Conservation (phyloP, 1,140 invertebrate species). For the Aphaenogaster ashmeadi region DNA sequence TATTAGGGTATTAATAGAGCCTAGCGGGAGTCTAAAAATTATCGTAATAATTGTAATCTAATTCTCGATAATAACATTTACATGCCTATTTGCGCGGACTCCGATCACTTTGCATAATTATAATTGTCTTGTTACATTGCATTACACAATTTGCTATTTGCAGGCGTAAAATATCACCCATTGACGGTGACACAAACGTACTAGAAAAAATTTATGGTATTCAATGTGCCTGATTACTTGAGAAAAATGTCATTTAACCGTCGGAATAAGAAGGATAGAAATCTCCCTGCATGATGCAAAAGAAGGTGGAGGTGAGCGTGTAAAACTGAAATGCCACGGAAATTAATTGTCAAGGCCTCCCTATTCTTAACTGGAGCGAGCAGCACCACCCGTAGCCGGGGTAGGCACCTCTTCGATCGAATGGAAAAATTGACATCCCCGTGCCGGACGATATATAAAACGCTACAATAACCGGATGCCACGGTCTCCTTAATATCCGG, state of each 20-base stretch:
- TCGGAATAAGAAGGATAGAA: background rate
- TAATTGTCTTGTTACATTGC: background rate
- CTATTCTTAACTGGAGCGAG: background rate
- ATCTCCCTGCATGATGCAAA: background rate
- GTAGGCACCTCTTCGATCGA: constrained; percentile 15
- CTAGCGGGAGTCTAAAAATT: constrained; percentile 55
- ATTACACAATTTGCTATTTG: background rate
- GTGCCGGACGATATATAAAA: constrained; percentile 54
- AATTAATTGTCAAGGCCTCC: constrained; percentile 48
- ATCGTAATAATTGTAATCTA: constrained; percentile 17
- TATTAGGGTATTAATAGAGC: constrained; percentile 72
- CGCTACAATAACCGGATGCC: constrained; percentile 67
- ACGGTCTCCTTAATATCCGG: constrained; percentile 71
- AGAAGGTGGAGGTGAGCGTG: background rate
- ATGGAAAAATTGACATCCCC: constrained; percentile 35
- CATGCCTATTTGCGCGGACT: background rate
- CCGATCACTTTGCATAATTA: background rate
- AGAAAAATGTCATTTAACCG: constrained; percentile 4
- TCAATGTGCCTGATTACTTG: background rate
- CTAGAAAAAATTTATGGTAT: background rate
- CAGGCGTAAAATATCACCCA: background rate
- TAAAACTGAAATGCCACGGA: constrained; percentile 26
- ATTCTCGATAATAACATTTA: constrained; percentile 15
- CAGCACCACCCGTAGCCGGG: background rate
- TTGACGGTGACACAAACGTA: background rate